These are phyloP conservation scores for Otocyon megalotis DNA, from an alignment of 2,113 vertebrate species.

Conservation along the genomic window DNA sequence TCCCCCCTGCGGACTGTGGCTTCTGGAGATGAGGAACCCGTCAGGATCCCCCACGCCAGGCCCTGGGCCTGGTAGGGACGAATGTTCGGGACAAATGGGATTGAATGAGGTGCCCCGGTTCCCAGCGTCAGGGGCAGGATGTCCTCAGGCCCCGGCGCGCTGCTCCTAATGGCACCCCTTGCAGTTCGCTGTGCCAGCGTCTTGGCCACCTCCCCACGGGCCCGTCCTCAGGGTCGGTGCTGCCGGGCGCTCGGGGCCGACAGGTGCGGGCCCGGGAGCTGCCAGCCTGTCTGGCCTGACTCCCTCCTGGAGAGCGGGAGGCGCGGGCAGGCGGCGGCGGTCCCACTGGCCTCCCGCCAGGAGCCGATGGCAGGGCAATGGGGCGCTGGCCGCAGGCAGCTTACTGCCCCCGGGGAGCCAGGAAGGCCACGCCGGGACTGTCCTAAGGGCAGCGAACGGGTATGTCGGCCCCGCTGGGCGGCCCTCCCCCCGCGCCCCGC, in stretches of 20 bases:
- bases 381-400: neutral
- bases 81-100: neutral
- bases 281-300: neutral
- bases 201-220: neutral
- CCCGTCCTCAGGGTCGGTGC: neutral
- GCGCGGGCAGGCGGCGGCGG: neutral
- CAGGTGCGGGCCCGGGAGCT: neutral
- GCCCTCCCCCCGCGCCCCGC: neutral
- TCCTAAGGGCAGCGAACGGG: too few relatives aligned
- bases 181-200: neutral
- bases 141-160: neutral
- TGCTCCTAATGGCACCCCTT: neutral
- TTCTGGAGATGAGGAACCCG: neutral
- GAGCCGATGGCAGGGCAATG: neutral
- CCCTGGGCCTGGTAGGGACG: neutral
- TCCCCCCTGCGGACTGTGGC: neutral
- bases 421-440: neutral
- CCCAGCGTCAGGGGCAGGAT: too few relatives aligned
- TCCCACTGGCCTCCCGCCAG: fast-evolving
- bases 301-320: neutral
- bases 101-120: neutral
- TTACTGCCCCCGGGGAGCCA: neutral
- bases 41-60: too few relatives aligned
- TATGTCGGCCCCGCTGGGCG: neutral
- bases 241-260: neutral